These are phyloP conservation scores for Zaprionus obscuricornis DNA, from an alignment of 2,888 invertebrate genomes.

Conservation along the genomic window DNA sequence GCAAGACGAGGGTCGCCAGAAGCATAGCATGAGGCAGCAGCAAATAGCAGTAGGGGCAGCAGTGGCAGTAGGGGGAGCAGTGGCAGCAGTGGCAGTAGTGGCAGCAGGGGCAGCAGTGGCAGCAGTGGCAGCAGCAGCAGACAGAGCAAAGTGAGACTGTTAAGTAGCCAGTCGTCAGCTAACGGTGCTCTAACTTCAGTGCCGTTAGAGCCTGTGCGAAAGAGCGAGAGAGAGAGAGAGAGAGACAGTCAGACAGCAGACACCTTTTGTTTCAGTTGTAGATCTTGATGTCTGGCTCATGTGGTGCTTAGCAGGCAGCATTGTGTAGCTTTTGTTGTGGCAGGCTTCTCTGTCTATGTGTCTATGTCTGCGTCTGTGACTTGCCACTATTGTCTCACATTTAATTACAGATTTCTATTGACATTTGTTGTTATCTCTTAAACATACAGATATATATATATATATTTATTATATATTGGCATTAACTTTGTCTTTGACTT, in stretches of 20 bases:
- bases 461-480: not conserved
- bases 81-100: too few relatives aligned
- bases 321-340: not conserved
- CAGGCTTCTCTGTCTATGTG: not conserved
- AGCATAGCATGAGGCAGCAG: too few relatives aligned
- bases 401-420: slow-evolving; percentile 58
- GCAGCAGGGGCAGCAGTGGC: too few relatives aligned
- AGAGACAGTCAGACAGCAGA: slow-evolving; percentile 37
- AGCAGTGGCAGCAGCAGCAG: too few relatives aligned
- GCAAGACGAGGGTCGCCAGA: too few relatives aligned
- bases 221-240: not conserved
- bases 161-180: not conserved
- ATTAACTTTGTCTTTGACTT: not conserved
- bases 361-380: slow-evolving; percentile 8
- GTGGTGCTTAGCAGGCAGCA: slow-evolving; percentile 52
- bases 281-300: slow-evolving; percentile 67
- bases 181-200: too few relatives aligned
- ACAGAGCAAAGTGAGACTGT: slow-evolving; percentile 10
- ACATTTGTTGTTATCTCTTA: slow-evolving; percentile 26
- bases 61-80: too few relatives aligned
- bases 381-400: slow-evolving; percentile 60
- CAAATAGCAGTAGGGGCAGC: too few relatives aligned
- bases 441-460: not conserved
- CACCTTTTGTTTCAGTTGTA: slow-evolving; percentile 61
- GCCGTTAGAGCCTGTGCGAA: slow-evolving; percentile 5